These are phyloP conservation scores for Apocrypta bakeri DNA, from an alignment of 1,140 invertebrate species.

Conservation along the genomic window DNA sequence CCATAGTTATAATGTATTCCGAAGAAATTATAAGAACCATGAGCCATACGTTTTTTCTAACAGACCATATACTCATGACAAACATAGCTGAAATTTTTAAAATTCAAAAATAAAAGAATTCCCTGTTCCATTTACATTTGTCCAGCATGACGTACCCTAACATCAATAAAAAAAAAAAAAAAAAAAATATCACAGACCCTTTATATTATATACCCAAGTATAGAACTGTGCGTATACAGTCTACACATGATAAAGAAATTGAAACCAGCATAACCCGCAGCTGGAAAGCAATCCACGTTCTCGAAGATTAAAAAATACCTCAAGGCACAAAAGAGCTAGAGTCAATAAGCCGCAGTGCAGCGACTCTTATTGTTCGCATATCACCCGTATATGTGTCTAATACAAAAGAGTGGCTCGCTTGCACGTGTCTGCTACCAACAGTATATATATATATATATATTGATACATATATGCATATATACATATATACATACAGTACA, in stretches of 20 bases:
- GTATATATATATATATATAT: not conserved
- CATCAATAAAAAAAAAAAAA: not conserved
- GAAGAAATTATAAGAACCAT: no score
- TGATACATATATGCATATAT: no score
- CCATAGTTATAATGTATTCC: no score
- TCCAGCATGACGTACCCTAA: not conserved
- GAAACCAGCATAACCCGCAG: not conserved
- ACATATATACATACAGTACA: not conserved
- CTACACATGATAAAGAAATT: not conserved
- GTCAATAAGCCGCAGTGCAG: not conserved
- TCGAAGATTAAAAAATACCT: not conserved
- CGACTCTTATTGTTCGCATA: not conserved
- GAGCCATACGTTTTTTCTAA: no score
- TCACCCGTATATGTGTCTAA: not conserved
- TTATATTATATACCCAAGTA: no score
- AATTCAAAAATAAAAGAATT: no score
- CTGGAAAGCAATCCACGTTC: not conserved
- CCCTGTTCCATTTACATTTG: no score
- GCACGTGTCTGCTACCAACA: not conserved
- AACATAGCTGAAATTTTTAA: no score
- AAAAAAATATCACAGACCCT: no score
- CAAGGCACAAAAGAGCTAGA: not conserved
- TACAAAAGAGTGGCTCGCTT: not conserved
- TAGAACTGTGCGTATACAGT: no score
- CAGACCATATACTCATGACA: no score